phyloP scores from a whole-genome alignment of 2,888 invertebrate species.

The Cephus pulcher region DNA sequence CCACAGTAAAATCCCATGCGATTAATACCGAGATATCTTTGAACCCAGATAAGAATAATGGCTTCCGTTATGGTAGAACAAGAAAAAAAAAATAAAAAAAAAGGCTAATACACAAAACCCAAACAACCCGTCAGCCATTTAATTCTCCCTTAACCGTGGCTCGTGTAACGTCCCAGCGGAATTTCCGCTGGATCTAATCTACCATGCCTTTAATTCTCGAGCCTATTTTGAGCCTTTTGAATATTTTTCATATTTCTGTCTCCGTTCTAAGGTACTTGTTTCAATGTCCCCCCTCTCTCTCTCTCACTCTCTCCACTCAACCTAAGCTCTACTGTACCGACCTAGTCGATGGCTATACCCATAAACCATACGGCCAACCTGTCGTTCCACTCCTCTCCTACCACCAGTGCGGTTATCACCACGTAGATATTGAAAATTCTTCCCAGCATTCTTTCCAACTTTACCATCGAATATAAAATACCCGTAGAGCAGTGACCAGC shows the following conservation, averaged over 20 bases:
- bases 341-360: background rate
- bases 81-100: too few species aligned
- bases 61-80: background rate
- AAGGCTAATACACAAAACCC: background rate
- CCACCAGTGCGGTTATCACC: too few species aligned
- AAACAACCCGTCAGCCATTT: background rate
- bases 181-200: background rate
- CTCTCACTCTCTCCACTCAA: background rate
- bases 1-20: background rate
- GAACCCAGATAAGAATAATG: background rate
- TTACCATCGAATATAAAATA: background rate
- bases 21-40: background rate
- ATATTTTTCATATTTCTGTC: background rate
- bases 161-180: background rate
- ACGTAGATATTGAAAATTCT: background rate
- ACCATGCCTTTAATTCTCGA: background rate
- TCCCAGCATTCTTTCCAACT: background rate
- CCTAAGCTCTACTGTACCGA: background rate
- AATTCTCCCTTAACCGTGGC: background rate
- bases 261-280: background rate
- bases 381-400: background rate
- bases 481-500: background rate
- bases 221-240: background rate
- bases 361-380: background rate
- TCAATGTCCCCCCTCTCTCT: too few species aligned